A percentile compares a stretch with the other conserved stretches of the same genome.
These are phyloP conservation scores for Prosapia bicincta DNA, from an alignment of 2,888 invertebrate genomes.

Conservation along the genomic window DNA sequence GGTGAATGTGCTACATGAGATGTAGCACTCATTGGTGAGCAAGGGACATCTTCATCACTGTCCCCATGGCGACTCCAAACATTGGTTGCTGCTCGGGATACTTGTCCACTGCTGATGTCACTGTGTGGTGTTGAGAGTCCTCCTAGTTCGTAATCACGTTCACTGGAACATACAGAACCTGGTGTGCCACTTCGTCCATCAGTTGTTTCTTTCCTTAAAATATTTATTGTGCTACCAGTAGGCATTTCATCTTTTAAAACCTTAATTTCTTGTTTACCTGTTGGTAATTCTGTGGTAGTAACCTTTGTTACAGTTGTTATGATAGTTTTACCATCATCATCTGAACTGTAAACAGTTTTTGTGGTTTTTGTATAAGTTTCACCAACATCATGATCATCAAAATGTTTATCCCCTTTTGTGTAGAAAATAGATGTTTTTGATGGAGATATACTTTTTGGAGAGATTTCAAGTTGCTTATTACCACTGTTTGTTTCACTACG, in stretches of 20 bases:
- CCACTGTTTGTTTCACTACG: too few species aligned
- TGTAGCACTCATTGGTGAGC: conserved; percentile 64
- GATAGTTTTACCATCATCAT: conserved; percentile 32
- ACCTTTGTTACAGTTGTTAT: conserved; percentile 4
- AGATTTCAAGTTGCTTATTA: too few species aligned
- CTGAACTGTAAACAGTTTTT: conserved; percentile 42
- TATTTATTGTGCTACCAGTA: neutral
- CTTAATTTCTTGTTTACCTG: neutral
- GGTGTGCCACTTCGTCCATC: conserved; percentile 36
- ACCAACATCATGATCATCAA: neutral
- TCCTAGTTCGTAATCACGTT: conserved; percentile 34
- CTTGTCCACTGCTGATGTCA: conserved; percentile 59
- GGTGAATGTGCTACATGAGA: conserved; percentile 64
- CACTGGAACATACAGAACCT: conserved; percentile 33
- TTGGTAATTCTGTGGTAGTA: neutral
- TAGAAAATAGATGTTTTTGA: too few species aligned
- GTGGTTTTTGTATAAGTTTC: neutral
- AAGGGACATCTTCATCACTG: conserved; percentile 62
- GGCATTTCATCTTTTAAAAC: neutral
- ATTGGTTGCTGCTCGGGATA: conserved; percentile 54
- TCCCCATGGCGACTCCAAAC: conserved; percentile 51
- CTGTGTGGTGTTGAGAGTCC: conserved; percentile 54
- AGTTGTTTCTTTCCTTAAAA: conserved; percentile 35
- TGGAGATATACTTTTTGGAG: too few species aligned
- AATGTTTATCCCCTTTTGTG: too few species aligned